Percentiles rank a stretch among this genome's conserved stretches.
Evolutionary conservation across 2,888 invertebrate species (phyloP).

Genomic region (Loripinus fragilis): DNA sequence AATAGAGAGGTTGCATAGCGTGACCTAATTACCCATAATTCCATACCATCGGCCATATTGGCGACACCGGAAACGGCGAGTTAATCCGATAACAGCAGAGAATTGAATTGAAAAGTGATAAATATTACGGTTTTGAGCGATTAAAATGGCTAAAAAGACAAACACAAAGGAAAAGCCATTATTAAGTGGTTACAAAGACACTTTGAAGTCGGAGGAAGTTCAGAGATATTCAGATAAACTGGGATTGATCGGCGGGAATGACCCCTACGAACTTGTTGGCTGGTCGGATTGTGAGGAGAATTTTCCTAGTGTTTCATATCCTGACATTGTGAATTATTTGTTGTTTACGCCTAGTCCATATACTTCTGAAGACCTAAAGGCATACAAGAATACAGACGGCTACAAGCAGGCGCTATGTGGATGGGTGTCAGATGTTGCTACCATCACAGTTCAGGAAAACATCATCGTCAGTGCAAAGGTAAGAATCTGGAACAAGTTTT

Average conservation of each 20-base stretch:
- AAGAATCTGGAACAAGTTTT: not conserved
- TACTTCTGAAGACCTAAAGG: conserved; percentile 33
- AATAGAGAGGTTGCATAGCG: not conserved
- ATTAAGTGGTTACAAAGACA: not conserved
- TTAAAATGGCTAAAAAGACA: not conserved
- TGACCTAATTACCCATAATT: not conserved
- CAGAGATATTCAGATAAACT: conserved; percentile 42
- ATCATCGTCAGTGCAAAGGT: conserved; percentile 1
- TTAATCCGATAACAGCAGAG: not conserved
- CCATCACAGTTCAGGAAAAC: not conserved
- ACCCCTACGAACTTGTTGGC: conserved; percentile 37
- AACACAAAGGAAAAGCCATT: not conserved
- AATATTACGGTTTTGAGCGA: not conserved
- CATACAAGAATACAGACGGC: conserved; percentile 30
- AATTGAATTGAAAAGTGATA: not conserved
- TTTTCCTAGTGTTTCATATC: conserved; percentile 37
- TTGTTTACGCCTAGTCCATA: conserved; percentile 37
- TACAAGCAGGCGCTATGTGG: not conserved
- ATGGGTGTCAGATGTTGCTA: not conserved
- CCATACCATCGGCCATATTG: not conserved
- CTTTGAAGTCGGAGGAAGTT: conserved; percentile 16
- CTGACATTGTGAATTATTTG: conserved; percentile 34
- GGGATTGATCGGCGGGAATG: conserved; percentile 26
- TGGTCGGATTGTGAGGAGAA: conserved; percentile 25
- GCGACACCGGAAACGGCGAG: not conserved